Percentiles rank a stretch among this genome's conserved stretches.
Conservation (phyloP, 1,140 invertebrate species). For the Aricia agestis region DNA sequence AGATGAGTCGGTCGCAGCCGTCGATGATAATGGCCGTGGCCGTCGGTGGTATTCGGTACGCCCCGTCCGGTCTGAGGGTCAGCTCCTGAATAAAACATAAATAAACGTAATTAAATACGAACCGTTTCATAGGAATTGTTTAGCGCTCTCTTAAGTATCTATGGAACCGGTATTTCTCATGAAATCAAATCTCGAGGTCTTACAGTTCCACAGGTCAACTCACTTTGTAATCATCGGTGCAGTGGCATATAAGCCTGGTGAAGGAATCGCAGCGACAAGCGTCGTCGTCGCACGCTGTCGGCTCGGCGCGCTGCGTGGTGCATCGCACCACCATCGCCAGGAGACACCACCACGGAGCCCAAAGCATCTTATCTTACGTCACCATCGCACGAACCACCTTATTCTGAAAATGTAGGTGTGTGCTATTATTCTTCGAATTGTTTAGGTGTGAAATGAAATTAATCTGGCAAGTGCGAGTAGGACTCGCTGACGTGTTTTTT, state of each 20-base stretch:
- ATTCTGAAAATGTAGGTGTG: slow-evolving; percentile 11
- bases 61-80: slow-evolving; percentile 76
- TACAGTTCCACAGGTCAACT: not conserved
- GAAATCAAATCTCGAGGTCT: not conserved
- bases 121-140: not conserved
- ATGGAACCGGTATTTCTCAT: no score
- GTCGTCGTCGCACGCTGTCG: slow-evolving; percentile 75
- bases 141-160: not conserved
- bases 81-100: slow-evolving; percentile 72
- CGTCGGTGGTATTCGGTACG: slow-evolving; percentile 72
- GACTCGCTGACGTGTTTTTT: no score
- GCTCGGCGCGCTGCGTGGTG: slow-evolving; percentile 51
- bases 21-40: slow-evolving; percentile 74
- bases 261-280: slow-evolving; percentile 77
- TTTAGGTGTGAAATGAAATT: no score
- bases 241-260: slow-evolving; percentile 77
- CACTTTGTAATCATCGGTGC: slow-evolving; percentile 74
- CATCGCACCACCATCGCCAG: slow-evolving; percentile 42
- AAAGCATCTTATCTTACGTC: slow-evolving; percentile 59
- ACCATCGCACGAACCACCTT: slow-evolving; percentile 48
- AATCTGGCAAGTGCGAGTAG: no score
- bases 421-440: not conserved
- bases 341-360: slow-evolving; percentile 50
- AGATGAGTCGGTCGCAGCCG: slow-evolving; percentile 74
- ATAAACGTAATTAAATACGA: no score